A percentile compares a stretch with the other conserved stretches of the same genome.
phyloP scores from a whole-genome alignment of 35 echinoderm and acorn worm genomes.

The Strongylocentrotus purpuratus region DNA sequence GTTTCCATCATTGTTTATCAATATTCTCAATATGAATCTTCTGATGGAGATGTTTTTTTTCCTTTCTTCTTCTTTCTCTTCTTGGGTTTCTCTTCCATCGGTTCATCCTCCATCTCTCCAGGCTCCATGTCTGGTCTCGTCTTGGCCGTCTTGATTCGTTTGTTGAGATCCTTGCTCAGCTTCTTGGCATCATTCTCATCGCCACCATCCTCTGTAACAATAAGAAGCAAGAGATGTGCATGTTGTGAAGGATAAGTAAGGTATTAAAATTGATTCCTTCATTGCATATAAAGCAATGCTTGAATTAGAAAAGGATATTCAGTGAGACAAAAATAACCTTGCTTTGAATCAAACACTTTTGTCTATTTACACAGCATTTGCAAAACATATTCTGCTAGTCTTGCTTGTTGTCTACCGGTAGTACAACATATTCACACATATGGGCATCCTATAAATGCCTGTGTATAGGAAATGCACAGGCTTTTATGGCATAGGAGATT shows the following conservation, averaged over 20 bases:
- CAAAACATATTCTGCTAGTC: no score
- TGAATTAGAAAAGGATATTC: no score
- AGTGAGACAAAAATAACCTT: no score
- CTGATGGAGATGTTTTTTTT: slow-evolving; percentile 58
- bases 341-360: no score
- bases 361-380: no score
- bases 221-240: background rate
- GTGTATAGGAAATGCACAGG: no score
- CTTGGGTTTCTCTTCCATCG: background rate
- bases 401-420: no score
- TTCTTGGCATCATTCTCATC: slow-evolving; percentile 63
- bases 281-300: background rate
- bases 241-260: no score
- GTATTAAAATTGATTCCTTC: background rate
- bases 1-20: background rate
- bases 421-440: no score
- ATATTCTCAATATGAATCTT: background rate
- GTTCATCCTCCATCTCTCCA: slow-evolving; percentile 32
- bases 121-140: slow-evolving; percentile 49
- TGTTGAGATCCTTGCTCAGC: slow-evolving; percentile 71
- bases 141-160: slow-evolving; percentile 69
- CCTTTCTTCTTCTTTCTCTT: slow-evolving; percentile 61
- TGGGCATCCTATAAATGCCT: no score
- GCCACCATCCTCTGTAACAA: slow-evolving; percentile 65
- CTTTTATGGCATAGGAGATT: no score